Evolutionary conservation across 2,113 vertebrate genomes (phyloP), one percentile per base, ranked within the genome.

Genomic region (Sapajus apella): DNA sequence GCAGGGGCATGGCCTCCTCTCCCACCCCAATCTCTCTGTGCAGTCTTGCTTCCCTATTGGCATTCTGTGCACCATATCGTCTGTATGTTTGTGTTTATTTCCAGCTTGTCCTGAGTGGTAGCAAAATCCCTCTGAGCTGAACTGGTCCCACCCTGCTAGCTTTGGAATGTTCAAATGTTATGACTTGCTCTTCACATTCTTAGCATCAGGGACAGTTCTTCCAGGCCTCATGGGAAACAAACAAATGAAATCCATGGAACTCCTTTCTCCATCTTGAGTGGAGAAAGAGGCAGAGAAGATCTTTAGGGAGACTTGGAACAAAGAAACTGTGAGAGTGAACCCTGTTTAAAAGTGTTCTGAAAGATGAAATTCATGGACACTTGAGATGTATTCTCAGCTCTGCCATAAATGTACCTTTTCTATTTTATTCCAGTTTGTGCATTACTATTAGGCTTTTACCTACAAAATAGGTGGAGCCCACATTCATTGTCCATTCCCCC

Each of bases 101-200:
- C 70, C 68, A 93, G 75, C 88, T 91, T 90, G 75, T 88, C 14
- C 79, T 58, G 76, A 82, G 85, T 91, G n/a, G 90, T 75, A 73
- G 93, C 90, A 97, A 55, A 97, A 96, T 88, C 90, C 76, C 56
- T 95, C 61, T 96, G 37, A 95, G 91, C 93, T 70, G 45, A 95
- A 47, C 35, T 79, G 43, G 91, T 93, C 95, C 83, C 93, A 72
- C 93, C 75, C 83, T 91, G 79, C 47, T 88, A 93, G 75, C 56
- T 89, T 76, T 80, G 89, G 89, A 94, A 95, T 96, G 89, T 95
- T 95, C 75, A 43, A 27, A 76, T 68, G 93, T 95, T 81, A 94
- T 96, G 82, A 95, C 89, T 91, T 96, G 97, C 58, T 97, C 84
- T 94, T 80, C 96, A 95, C 93, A 55, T 93, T 97, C 97, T 95